Base-by-base conservation (phyloP, 2,113 vertebrate genomes). In the Sclerurus mexicanus region DNA sequence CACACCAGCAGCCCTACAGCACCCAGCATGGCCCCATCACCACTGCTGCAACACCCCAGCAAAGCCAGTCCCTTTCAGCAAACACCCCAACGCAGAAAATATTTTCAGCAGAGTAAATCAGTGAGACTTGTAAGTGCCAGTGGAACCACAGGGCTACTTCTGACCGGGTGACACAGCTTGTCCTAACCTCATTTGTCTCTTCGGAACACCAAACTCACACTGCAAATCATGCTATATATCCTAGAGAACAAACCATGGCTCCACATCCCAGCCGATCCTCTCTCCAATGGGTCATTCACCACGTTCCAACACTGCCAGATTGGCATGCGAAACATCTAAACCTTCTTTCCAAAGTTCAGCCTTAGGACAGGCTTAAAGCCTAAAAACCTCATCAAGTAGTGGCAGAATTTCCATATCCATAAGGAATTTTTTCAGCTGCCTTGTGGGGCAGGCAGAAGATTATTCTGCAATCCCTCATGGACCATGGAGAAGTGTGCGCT, bases 401-500 rank as follows among this genome's bases (percentile, higher is more conserved):
- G 5, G 37, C 14, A 72, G 67, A 16, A 71, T 53, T 75, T 58
- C 39, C 42, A 27, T 5, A 40, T 49, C n/a, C 5, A 21, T 1
- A 46, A 72, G 62, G 33, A 90, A 52, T 7, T 18, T 12, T 52
- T 66, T 56, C 21, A 42, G 30, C 24, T 89, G 68, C 33, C 20
- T 69, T 16, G 2, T 18, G 63, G 25, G 50, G 30, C 14, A 66
- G 35, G 25, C 23, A 81, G 47, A 53, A 85, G 28, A 33, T 30
- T 23, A 35, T 30, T 59, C 55, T 56, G 60, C 27, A 66, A 8
- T 9, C 24, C 37, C 7, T 33, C 4, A 1, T 13, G 24, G 71
- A 33, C 37, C 37, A 66, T 0, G 0, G 31, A 58, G 37, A 56
- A 69, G 14, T 0, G 2, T 19, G 44, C 21, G 46, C 12, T 77